Percentiles rank a stretch among this genome's conserved stretches.
phyloP scores from a whole-genome alignment of 2,113 vertebrate genomes.

The Quiscalus mexicanus region DNA sequence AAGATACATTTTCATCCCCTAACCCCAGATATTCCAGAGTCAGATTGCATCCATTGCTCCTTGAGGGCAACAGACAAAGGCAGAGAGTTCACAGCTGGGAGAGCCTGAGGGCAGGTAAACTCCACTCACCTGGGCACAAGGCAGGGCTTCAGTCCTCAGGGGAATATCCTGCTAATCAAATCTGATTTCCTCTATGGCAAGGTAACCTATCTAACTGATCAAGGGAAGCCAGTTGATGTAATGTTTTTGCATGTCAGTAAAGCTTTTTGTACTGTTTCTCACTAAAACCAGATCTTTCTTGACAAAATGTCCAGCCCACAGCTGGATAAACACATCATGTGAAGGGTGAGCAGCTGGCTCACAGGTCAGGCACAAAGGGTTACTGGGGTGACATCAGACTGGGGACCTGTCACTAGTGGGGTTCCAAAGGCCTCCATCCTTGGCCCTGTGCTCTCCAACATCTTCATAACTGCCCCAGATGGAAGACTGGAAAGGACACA shows the following conservation, averaged over 20 bases:
- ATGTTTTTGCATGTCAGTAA: neutral
- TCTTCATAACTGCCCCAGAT: neutral
- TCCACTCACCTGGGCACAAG: too few relatives aligned
- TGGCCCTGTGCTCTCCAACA: neutral
- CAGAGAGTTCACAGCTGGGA: too few relatives aligned
- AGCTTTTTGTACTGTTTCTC: neutral
- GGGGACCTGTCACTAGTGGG: accelerated
- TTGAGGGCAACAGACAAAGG: neutral
- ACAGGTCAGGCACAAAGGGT: neutral
- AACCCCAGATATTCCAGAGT: neutral
- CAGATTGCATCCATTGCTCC: neutral
- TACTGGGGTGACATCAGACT: neutral
- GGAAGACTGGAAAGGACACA: neutral
- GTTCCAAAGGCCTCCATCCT: neutral
- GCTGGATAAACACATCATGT: neutral
- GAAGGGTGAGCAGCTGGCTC: neutral
- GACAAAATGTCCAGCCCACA: neutral
- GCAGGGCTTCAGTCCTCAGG: neutral
- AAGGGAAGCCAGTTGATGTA: neutral
- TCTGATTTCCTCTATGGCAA: neutral
- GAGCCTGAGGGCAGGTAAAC: neutral
- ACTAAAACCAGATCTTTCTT: neutral
- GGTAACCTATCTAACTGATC: neutral
- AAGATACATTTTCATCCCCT: neutral
- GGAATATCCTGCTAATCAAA: neutral